A percentile compares a stretch with the other conserved stretches of the same genome.
Conservation (phyloP, 2,888 invertebrate species). For the Tenthredo mesomela region DNA sequence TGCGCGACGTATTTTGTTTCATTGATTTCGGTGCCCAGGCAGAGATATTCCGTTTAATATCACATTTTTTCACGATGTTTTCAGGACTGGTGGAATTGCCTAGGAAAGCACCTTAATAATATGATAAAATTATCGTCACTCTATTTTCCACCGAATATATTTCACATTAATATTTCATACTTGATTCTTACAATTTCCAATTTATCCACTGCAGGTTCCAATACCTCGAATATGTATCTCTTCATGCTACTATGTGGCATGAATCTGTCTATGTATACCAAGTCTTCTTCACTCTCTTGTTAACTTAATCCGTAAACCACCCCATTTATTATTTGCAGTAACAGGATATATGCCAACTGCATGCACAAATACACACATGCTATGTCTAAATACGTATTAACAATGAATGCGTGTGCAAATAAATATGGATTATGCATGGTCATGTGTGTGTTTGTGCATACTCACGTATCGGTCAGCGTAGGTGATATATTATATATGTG, state of each 20-base stretch:
- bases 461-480: neutral
- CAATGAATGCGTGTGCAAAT: neutral
- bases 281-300: neutral
- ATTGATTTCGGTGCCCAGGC: too few species aligned
- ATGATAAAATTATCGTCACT: neutral
- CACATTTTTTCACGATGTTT: too few species aligned
- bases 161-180: constrained; percentile 18
- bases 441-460: neutral
- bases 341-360: neutral
- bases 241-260: neutral
- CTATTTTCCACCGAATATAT: neutral
- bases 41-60: too few species aligned
- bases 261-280: neutral
- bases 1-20: too few species aligned
- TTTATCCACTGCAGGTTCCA: neutral
- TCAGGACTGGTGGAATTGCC: too few species aligned
- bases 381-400: neutral
- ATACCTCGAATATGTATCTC: constrained; percentile 1
- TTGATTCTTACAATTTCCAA: neutral
- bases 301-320: neutral
- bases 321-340: neutral
- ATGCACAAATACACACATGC: neutral
- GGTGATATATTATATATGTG: constrained; percentile 2
- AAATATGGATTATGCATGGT: neutral
- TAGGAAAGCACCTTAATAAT: too few species aligned